Conservation (phyloP, 2,888 invertebrate species). For the Tetranychus piercei region DNA sequence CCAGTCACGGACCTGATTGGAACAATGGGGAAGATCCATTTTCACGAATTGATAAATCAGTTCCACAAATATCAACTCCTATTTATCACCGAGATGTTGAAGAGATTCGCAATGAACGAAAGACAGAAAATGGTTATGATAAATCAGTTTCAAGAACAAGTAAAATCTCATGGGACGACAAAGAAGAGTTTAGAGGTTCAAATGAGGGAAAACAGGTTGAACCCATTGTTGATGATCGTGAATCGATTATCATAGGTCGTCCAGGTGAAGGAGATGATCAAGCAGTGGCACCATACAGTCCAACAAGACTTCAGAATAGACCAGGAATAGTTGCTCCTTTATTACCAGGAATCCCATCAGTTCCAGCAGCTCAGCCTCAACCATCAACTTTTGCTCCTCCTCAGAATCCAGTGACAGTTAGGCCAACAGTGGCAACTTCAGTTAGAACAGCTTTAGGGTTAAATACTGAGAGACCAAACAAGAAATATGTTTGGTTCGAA, state of each 20-base stretch:
- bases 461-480: not conserved
- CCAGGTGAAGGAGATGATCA: not conserved
- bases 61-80: not conserved
- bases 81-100: slow-evolving; percentile 7
- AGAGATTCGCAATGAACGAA: slow-evolving; percentile 6
- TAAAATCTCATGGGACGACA: slow-evolving; percentile 10
- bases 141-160: slow-evolving; percentile 5
- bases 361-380: not conserved
- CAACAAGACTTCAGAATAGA: not conserved
- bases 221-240: not conserved
- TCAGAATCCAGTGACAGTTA: not conserved
- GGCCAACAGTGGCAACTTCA: not conserved
- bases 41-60: not conserved
- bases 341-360: not conserved
- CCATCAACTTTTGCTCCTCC: not conserved
- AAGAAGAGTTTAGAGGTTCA: slow-evolving; percentile 6
- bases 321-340: not conserved
- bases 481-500: not conserved
- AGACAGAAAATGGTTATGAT: not conserved
- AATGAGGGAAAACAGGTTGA: not conserved
- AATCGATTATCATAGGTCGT: not conserved
- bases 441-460: not conserved
- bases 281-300: not conserved
- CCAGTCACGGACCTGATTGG: not conserved
- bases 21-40: slow-evolving; percentile 5